These are phyloP conservation scores for Boloria selene DNA, from an alignment of 2,888 invertebrate species.

Conservation along the genomic window DNA sequence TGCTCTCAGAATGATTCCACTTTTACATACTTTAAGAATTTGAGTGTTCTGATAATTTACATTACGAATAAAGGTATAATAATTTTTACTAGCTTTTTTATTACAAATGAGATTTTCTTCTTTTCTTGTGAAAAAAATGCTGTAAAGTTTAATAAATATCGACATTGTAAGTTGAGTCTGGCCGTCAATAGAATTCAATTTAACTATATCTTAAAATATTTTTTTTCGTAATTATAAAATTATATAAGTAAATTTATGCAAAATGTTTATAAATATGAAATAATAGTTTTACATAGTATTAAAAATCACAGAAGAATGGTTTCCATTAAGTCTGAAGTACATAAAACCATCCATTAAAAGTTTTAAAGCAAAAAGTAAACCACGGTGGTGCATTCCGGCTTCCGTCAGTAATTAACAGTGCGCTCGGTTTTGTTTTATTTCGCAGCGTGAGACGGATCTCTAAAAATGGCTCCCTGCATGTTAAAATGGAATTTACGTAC, in stretches of 20 bases:
- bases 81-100: no score
- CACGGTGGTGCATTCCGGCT: conserved; percentile 32
- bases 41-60: background rate
- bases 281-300: conserved; percentile 13
- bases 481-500: conserved; percentile 6
- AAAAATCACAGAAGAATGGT: conserved; percentile 18
- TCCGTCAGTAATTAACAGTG: conserved; percentile 41
- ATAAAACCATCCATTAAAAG: conserved; percentile 37
- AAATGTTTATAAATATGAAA: conserved; percentile 16
- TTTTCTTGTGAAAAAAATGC: no score
- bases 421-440: conserved; percentile 29
- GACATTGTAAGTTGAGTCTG: no score
- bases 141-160: no score
- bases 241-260: background rate
- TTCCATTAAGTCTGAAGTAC: conserved; percentile 27
- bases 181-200: no score
- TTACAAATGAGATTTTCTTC: no score
- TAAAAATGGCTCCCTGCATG: conserved; percentile 26
- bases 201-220: no score
- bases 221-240: no score
- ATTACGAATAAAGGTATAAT: no score
- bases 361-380: conserved; percentile 31
- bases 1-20: background rate
- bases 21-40: background rate
- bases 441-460: conserved; percentile 30